Evolutionary conservation across 2,888 invertebrate genomes (phyloP).

Genomic region (Conus canariensis): DNA sequence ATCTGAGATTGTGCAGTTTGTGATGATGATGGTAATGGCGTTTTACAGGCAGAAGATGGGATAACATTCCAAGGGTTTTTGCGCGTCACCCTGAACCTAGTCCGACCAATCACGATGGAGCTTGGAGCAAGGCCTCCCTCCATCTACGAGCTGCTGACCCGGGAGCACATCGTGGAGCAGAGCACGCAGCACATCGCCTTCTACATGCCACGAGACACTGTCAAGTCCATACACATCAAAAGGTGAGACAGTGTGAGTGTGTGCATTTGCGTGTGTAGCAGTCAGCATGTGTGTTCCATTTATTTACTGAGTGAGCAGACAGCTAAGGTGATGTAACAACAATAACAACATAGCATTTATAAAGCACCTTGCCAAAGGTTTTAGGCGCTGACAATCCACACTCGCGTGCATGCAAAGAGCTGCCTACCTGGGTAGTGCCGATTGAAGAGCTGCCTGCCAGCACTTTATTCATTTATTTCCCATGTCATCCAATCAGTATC

Average conservation of each 20-base stretch:
- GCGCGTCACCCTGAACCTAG: slow-evolving; percentile 81
- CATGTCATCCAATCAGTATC: too few species aligned
- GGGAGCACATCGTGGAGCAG: slow-evolving; percentile 72
- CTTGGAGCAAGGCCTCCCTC: slow-evolving; percentile 81
- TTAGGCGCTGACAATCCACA: too few species aligned
- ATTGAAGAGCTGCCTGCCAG: too few species aligned
- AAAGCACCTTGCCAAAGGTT: too few species aligned
- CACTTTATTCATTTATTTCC: too few species aligned
- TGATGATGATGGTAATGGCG: neutral
- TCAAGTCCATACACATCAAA: slow-evolving; percentile 80
- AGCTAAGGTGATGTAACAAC: too few species aligned
- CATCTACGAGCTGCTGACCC: slow-evolving; percentile 81
- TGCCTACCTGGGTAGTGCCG: too few species aligned
- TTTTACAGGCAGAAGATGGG: slow-evolving; percentile 59
- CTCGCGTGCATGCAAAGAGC: too few species aligned
- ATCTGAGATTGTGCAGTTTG: too few species aligned
- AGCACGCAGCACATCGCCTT: slow-evolving; percentile 81
- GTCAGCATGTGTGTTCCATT: too few species aligned
- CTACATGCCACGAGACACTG: slow-evolving; percentile 82
- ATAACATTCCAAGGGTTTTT: slow-evolving; percentile 78
- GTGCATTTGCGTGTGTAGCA: neutral
- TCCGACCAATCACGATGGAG: slow-evolving; percentile 82
- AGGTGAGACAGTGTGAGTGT: slow-evolving; percentile 57
- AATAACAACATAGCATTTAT: too few species aligned
- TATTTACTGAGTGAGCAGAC: too few species aligned